Base-by-base conservation (phyloP, 1,140 invertebrate genomes). In the Eurosta solidaginis region DNA sequence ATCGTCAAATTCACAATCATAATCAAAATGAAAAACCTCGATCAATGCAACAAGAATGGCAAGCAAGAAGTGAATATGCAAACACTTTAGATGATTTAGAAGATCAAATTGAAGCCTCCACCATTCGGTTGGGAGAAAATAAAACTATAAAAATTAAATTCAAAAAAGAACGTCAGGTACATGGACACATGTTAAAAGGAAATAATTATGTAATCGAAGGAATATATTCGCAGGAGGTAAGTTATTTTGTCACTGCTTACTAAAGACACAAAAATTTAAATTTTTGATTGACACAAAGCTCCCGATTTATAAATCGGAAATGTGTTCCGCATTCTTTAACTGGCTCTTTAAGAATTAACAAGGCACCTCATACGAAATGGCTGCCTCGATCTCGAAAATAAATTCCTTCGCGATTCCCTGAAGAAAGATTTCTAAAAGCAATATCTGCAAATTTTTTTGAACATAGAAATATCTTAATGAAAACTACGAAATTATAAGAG, bases 111-210 rank as follows among this genome's bases (percentile, higher is more conserved):
- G 82, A 81, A 68, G 82, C 81, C 7, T 81, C 81, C n/a, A 82
- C 82, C 27, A 82, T 82, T 36, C 79, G 84, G 42, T 85, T 86
- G 12, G 85, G 44, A 52, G 79, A 85, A 78, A 87, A 86, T 78
- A 83, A 86, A 78, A 84, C 84, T 10, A 84, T 87, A 3, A 87
- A 84, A 80, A 87, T 87, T 36, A 86, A 86, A 76, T 86, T 86
- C 27, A 87, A 80, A 74, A 87, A 86, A 78, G 84, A 87, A 68
- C 81, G 79, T 77, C 73, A 47, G 25, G 20, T 40, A 12, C 29
- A 68, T 36, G 54, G 73, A 10, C 36, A 80, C 29, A 80, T 82
- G 10, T 77, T 82, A 14, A 81, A 82, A 68, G 85, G 85, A 77
- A 86, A 80, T 81, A 82, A 82, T 79, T 86, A 86, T 29, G 85